Base-by-base conservation (phyloP, 2,113 vertebrate genomes). In the Xenopus laevis region DNA sequence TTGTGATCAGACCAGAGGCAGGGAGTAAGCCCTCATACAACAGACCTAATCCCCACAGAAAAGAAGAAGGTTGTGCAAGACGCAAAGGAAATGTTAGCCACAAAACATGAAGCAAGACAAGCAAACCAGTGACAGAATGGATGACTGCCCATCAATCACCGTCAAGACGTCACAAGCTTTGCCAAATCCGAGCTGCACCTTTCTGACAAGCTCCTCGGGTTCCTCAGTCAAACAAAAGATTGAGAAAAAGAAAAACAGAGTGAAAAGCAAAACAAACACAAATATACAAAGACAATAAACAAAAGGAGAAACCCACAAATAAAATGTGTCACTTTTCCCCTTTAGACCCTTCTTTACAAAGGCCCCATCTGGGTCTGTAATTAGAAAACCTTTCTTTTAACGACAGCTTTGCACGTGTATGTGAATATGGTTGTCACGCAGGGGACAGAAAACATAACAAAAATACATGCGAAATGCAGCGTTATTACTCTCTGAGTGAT, bases 31-130 rank as follows among this genome's bases (percentile, higher is more conserved):
- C 65, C 58, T 69, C 46, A 62, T 46, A 76, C 65, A 69, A 76
- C 65, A 76, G 73, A 46, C 47, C 7, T 69, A 76, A 76, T 69
- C 73, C 61, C 18, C 55, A 8, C 65, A 21, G 65, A 62, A 52
- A 76, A 76, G 58, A 76, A 12, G n/a, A 74, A 76, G 47, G 62
- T 69, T 76, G 57, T 76, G 45, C 58, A 53, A 62, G 45, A 62
- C 45, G 73, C 52, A 76, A 69, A 73, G 61, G 63, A 69, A 76
- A 76, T 40, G 65, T 68, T 59, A 50, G 58, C 46, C 47, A 45
- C 17, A 65, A 65, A 66, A 47, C n/a, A 75, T 9, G 27, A 61
- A 61, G 21, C 57, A 68, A 75, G 62, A 62, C 55, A 74, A 68
- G 30, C 65, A 47, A 6, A 23, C 46, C 13, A 45, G 44, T 63